Evolutionary conservation across 53 echinoderm and acorn worm species (phyloP).

Genomic region (Zoroaster sp.): DNA sequence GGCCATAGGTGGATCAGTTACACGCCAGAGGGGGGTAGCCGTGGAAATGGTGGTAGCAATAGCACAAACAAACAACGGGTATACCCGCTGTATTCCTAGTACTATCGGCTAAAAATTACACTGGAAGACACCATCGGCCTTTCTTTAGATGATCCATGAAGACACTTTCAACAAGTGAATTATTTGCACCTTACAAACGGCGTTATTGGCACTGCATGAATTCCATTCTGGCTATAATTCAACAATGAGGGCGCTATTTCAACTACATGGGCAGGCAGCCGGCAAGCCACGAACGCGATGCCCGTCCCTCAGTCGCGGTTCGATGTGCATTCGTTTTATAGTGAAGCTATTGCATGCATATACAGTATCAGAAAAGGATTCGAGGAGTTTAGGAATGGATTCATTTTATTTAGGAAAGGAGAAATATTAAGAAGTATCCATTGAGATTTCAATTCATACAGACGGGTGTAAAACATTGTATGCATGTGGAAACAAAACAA

Average conservation of each 20-base stretch:
- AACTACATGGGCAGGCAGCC: background rate
- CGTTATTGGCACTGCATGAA: background rate
- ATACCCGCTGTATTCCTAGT: background rate
- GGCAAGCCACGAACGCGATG: too few relatives aligned
- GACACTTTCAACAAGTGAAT: background rate
- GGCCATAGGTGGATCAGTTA: background rate
- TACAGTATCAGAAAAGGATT: too few relatives aligned
- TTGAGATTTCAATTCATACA: too few relatives aligned
- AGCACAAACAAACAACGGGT: background rate
- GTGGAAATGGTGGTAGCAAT: background rate
- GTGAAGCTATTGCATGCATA: too few relatives aligned
- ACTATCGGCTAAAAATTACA: background rate
- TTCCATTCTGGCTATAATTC: background rate
- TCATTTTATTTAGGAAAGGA: too few relatives aligned
- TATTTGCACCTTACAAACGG: background rate
- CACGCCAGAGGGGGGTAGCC: background rate
- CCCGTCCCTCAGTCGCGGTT: too few relatives aligned
- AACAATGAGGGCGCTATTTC: background rate
- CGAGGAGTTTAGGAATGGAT: too few relatives aligned
- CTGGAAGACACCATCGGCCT: background rate
- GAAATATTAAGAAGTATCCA: too few relatives aligned
- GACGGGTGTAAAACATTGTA: too few relatives aligned
- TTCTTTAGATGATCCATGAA: background rate
- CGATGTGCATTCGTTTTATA: too few relatives aligned
- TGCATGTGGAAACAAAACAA: too few relatives aligned